Conservation (phyloP, 2,888 invertebrate genomes). For the Zelleria hepariella region DNA sequence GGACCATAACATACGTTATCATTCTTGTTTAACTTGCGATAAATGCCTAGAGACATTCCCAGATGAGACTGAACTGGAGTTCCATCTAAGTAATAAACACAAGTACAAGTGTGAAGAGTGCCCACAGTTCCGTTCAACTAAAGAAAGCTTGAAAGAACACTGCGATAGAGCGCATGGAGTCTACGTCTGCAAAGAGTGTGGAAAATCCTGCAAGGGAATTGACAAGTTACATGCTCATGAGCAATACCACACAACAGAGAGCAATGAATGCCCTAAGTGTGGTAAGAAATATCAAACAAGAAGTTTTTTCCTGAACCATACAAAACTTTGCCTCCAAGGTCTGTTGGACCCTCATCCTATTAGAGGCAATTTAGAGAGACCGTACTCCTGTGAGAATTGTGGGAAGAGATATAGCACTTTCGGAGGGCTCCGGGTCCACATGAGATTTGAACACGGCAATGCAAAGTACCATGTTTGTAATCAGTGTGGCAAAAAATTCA, state of each 20-base stretch:
- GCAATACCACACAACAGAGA: slow-evolving; percentile 12
- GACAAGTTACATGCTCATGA: slow-evolving; percentile 45
- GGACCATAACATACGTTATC: slow-evolving; percentile 31
- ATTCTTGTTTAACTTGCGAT: slow-evolving; percentile 31
- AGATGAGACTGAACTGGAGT: slow-evolving; percentile 13
- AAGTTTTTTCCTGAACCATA: slow-evolving; percentile 48
- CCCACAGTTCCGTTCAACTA: slow-evolving; percentile 25
- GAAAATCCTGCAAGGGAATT: slow-evolving; percentile 38
- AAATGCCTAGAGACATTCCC: slow-evolving; percentile 41
- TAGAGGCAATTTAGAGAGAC: slow-evolving; percentile 36
- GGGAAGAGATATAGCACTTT: slow-evolving; percentile 51
- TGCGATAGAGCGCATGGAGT: slow-evolving; percentile 28
- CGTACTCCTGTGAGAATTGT: slow-evolving; percentile 42
- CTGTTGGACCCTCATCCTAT: slow-evolving; percentile 49
- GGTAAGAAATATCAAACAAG: slow-evolving; percentile 36
- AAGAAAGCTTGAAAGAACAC: slow-evolving; percentile 37
- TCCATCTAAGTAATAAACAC: slow-evolving; percentile 26
- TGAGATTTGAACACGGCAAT: slow-evolving; percentile 51
- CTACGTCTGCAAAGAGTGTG: slow-evolving; percentile 49
- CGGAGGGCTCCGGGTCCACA: slow-evolving; percentile 52
- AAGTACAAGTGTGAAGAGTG: slow-evolving; percentile 39
- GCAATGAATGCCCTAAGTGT: slow-evolving; percentile 4
- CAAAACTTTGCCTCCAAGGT: slow-evolving; percentile 43
- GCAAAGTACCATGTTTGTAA: slow-evolving; percentile 50
- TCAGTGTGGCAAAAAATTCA: slow-evolving; percentile 51